Base-by-base conservation (phyloP, 2,888 invertebrate species). In the Andricus curvator region DNA sequence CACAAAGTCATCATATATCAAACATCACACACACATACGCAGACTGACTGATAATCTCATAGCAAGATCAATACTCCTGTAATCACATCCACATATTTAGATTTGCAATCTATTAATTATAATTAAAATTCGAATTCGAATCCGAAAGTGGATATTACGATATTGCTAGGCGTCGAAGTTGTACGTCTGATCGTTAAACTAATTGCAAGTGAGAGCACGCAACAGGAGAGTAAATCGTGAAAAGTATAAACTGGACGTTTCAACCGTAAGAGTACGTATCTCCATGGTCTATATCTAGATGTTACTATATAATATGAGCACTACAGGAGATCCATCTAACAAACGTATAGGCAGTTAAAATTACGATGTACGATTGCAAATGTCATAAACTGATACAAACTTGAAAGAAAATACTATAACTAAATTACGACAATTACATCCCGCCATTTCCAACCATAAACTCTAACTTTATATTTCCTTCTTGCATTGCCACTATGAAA, bases 171-270 rank as follows among this genome's bases (percentile, higher is more conserved):
- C 74, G 77, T 80, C 78, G 77, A 74, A 29, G 70, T 56, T 33
- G 56, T 20, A 51, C 13, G 1, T 37, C 51, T 33, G 84, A 86
- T 84, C 81, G 84, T 84, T 85, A 80, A 80, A 83, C 80, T 83
- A 85, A 86, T 83, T 85, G 80, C 84, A 74, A 82, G 82, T 77
- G 85, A 81, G 70, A 80, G 78, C 81, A 80, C 83, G 81, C 83
- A 80, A 81, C 78, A 81, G 78, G 80, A 83, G 80, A 74, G 51
- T 51, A 56, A 74, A 74, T 74, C 51, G 25, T 29, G n/a, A 56
- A 74, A 74, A 51, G 29, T 74, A 74, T 74, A 74, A 51, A 74
- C 48, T 33, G 20, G 51, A 48, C 29, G 48, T 37, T 78, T 76
- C 78, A 80, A 13, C 80, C 82, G 68, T 85, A 83, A 81, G 82